Percentiles rank a stretch among this genome's conserved stretches.
phyloP scores from a whole-genome alignment of 2,888 invertebrate genomes.

The Isoperla grammatica region DNA sequence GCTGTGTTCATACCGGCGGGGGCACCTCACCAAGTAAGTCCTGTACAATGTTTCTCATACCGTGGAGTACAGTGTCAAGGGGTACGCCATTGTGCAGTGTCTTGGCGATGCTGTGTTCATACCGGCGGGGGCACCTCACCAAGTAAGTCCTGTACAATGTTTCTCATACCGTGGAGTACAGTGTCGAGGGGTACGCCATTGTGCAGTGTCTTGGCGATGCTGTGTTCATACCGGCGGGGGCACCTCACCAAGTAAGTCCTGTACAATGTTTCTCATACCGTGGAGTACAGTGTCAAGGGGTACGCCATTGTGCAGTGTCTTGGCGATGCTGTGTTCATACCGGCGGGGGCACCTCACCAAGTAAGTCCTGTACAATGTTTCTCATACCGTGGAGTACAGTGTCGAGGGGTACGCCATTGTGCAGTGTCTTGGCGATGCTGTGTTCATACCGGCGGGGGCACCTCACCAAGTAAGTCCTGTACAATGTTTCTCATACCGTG shows the following conservation, averaged over 20 bases:
- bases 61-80: constrained; percentile 83
- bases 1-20: constrained; percentile 98
- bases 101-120: constrained; percentile 96
- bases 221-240: constrained; percentile 96
- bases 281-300: constrained; percentile 40
- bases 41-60: background rate
- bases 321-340: constrained; percentile 96
- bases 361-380: constrained; percentile 37
- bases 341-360: constrained; percentile 98
- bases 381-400: too few relatives aligned
- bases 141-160: constrained; percentile 47
- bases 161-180: constrained; percentile 59
- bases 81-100: constrained; percentile 93
- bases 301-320: constrained; percentile 94
- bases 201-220: constrained; percentile 96
- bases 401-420: constrained; percentile 74
- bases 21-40: constrained; percentile 84
- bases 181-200: constrained; percentile 91
- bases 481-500: background rate
- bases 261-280: background rate
- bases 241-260: constrained; percentile 81
- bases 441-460: constrained; percentile 98
- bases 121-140: constrained; percentile 98
- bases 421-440: constrained; percentile 94
- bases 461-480: constrained; percentile 75